phyloP scores from a whole-genome alignment of 2,113 vertebrate species.

The Xiphophorus hellerii region DNA sequence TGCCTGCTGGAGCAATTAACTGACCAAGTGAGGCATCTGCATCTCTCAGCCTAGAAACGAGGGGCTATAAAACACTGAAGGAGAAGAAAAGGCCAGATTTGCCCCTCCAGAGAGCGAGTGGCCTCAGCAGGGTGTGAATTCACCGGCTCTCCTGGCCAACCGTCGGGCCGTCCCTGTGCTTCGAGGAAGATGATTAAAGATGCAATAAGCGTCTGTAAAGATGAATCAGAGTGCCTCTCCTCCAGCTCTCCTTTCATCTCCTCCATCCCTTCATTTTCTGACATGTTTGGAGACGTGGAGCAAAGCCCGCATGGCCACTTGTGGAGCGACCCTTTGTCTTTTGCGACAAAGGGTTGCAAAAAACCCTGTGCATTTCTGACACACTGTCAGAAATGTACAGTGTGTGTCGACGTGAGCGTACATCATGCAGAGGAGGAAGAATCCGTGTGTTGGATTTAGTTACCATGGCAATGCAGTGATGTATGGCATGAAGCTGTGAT shows the following conservation, averaged over 20 bases:
- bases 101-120: slow-evolving; percentile 29
- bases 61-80: slow-evolving; percentile 41
- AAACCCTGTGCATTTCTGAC: background rate
- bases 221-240: slow-evolving; percentile 63
- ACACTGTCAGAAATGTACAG: slow-evolving; percentile 2
- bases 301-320: slow-evolving; percentile 17
- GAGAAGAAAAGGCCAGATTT: slow-evolving; percentile 24
- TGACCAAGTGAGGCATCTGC: slow-evolving; percentile 35
- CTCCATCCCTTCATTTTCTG: slow-evolving; percentile 14
- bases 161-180: slow-evolving; percentile 38
- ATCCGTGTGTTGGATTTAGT: slow-evolving; percentile 21
- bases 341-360: background rate
- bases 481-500: background rate
- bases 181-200: slow-evolving; percentile 69
- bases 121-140: slow-evolving; percentile 54
- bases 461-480: slow-evolving; percentile 24
- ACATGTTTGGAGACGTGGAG: slow-evolving; percentile 37
- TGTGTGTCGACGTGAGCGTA: background rate
- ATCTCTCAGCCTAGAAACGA: slow-evolving; percentile 28
- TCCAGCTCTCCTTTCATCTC: slow-evolving; percentile 13
- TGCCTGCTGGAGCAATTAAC: slow-evolving; percentile 62
- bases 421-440: background rate
- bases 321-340: slow-evolving; percentile 26
- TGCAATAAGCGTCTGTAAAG: slow-evolving; percentile 72
- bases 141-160: slow-evolving; percentile 56